Evolutionary conservation across 1,140 invertebrate genomes (phyloP), one percentile per base, ranked within the genome.

Genomic region (Tyrophagus putrescentiae): DNA sequence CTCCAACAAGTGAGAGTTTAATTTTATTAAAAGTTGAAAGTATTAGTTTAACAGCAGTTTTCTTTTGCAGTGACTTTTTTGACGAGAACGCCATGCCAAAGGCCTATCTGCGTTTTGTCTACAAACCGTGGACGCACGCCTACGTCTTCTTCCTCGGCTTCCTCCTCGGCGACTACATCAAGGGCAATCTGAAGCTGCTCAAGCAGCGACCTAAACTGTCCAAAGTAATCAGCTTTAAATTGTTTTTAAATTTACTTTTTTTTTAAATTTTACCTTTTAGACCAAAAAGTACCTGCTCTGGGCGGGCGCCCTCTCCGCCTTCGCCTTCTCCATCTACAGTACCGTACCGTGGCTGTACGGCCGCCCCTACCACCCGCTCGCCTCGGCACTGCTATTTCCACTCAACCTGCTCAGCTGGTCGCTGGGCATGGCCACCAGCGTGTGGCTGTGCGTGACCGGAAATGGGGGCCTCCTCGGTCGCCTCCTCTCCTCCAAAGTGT

Each of bases 331-430:
- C 9, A 36, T 41, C 45, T 57, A 57, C 56, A 25, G 25, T 28
- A 57, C 56, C n/a, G 45, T 42, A 9, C 36, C 32, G 16, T 57
- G 56, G 56, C n/a, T 42, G 3, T 36, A 42, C 28, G 56, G 56
- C 4, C 56, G 36, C 3, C 56, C 56, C n/a, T 39, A 57, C 32
- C 16, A 57, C 25, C 56, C 13, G 2, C 13, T 39, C 29, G 16
- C 9, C 7, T 45, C 36, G 29, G 56, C 56, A 9, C 39, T 57
- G 18, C 28, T 57, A 23, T 57, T 18, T 57, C 56, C 56, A 21
- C 25, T 57, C 9, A 59, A 62, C 33, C 36, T 65, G 31, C 63
- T 65, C 5, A 60, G 65, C 9, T 70, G 69, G 69, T 54, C 65
- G 9, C 25, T 68, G 4, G 65, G 65, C 36, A 9, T 68, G 3